Conservation (phyloP, 2,888 invertebrate genomes). For the Sarcophaga carnaria region DNA sequence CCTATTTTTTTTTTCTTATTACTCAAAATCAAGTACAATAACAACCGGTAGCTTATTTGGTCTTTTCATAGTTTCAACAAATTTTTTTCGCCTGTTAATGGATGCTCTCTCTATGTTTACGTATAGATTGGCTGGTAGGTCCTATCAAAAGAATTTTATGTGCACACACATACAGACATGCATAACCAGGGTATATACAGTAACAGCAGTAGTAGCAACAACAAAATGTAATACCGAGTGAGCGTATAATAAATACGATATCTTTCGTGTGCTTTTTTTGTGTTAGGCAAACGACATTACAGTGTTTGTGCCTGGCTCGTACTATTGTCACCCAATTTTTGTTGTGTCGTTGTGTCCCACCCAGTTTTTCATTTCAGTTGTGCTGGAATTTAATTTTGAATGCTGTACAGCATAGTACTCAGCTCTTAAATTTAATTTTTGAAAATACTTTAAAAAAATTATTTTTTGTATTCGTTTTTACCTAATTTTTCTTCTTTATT, state of each 20-base stretch:
- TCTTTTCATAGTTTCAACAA: not conserved
- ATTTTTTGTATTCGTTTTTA: not conserved
- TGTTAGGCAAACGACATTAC: too few relatives aligned
- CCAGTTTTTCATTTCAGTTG: conserved; percentile 60
- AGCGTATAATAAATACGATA: too few relatives aligned
- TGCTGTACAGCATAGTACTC: conserved; percentile 30
- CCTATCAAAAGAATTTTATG: not conserved
- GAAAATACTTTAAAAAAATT: conserved; percentile 49
- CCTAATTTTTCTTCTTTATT: too few relatives aligned
- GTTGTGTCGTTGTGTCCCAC: conserved; percentile 57
- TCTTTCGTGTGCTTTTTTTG: too few relatives aligned
- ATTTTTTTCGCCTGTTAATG: not conserved
- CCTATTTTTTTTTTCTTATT: too few relatives aligned
- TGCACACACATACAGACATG: not conserved
- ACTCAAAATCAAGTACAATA: not conserved
- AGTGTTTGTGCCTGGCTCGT: not conserved
- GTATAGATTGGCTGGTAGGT: not conserved
- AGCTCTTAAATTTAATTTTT: conserved; percentile 56
- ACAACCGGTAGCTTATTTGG: not conserved
- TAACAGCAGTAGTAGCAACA: not conserved
- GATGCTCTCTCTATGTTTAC: not conserved
- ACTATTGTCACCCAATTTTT: not conserved
- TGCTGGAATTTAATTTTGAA: too few relatives aligned
- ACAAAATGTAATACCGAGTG: not conserved
- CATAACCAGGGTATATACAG: not conserved